phyloP scores from a whole-genome alignment of 2,888 invertebrate species.

The Gymnocheta viridis region DNA sequence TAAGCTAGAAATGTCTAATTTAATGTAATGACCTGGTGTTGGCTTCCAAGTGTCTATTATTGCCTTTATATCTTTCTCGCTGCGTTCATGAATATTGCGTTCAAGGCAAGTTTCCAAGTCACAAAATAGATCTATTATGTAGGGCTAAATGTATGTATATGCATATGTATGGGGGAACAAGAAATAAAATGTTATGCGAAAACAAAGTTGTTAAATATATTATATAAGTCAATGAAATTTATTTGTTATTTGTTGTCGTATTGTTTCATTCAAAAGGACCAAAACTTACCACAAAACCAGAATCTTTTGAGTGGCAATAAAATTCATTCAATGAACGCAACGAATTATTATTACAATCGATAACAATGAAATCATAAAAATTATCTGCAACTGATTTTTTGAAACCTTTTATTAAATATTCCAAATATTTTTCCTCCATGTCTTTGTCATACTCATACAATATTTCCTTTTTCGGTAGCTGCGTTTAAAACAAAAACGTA shows the following conservation, averaged over 20 bases:
- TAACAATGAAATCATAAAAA: slow-evolving; percentile 95
- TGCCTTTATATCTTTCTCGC: slow-evolving; percentile 89
- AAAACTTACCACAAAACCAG: slow-evolving; percentile 79
- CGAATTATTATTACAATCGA: slow-evolving; percentile 94
- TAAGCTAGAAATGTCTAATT: slow-evolving; percentile 91
- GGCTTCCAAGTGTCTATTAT: slow-evolving; percentile 88
- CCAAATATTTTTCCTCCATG: slow-evolving; percentile 91
- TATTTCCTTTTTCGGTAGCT: slow-evolving; percentile 83
- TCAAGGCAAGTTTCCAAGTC: slow-evolving; percentile 90
- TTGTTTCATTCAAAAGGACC: background rate
- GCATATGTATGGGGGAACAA: background rate
- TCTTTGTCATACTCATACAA: slow-evolving; percentile 91
- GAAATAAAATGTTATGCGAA: slow-evolving; percentile 17
- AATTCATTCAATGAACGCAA: slow-evolving; percentile 92
- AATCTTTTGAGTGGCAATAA: slow-evolving; percentile 90
- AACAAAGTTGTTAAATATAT: background rate
- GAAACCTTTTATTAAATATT: slow-evolving; percentile 92
- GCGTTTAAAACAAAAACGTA: background rate
- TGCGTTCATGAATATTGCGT: slow-evolving; percentile 92
- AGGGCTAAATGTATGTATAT: slow-evolving; percentile 85
- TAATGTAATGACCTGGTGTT: slow-evolving; percentile 91
- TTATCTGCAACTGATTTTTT: slow-evolving; percentile 95
- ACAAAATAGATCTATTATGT: slow-evolving; percentile 93
- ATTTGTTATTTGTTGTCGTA: background rate
- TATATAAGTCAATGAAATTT: background rate